Evolutionary conservation across 1,140 invertebrate species (phyloP), one percentile per base, ranked within the genome.

Genomic region (Neelides sp.): DNA sequence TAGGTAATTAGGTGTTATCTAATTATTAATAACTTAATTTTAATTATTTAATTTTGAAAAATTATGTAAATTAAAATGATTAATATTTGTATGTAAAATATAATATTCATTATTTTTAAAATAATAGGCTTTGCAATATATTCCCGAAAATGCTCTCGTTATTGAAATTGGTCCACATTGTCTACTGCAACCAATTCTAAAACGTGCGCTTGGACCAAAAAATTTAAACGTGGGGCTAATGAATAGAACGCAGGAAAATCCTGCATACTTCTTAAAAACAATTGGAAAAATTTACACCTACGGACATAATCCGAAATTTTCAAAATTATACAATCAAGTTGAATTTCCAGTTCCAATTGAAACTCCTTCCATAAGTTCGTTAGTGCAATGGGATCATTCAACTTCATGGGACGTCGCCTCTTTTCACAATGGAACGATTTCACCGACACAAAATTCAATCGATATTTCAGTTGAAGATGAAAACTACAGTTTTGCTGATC

Each of bases 101-200:
- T n/a, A n/a, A n/a, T n/a, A n/a, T n/a, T n/a, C n/a, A n/a, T n/a
- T n/a, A n/a, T n/a, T n/a, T n/a, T n/a, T n/a, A n/a, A n/a, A n/a
- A 66, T 75, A 34, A 62, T 39, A 43, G 24, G 89, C 83, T 20
- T 61, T 95, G 28, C 65, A 75, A 51, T 79, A 88, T 63, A 72
- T 97, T 3, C 94, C 92, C 3, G 76, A 79, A 52, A 84, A 90
- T 64, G 89, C 91, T 2, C 72, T 96, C 50, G 77, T 83, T 22
- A 78, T 98, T 56, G 93, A 98, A 73, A 79, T 96, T 52, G 90
- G 90, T 15, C 91, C 93, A 1, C 89, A 94, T 64, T 82, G 82
- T 58, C 72, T 96, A 7, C 68, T 96, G 4, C 87, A 93, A 69
- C 82, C 89, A 0, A 80, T 94, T 59, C 67, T 95, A 0, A 85